Percentiles rank a stretch among this genome's conserved stretches.
phyloP scores from a whole-genome alignment of 2,888 invertebrate species.

The Torymus texanus region DNA sequence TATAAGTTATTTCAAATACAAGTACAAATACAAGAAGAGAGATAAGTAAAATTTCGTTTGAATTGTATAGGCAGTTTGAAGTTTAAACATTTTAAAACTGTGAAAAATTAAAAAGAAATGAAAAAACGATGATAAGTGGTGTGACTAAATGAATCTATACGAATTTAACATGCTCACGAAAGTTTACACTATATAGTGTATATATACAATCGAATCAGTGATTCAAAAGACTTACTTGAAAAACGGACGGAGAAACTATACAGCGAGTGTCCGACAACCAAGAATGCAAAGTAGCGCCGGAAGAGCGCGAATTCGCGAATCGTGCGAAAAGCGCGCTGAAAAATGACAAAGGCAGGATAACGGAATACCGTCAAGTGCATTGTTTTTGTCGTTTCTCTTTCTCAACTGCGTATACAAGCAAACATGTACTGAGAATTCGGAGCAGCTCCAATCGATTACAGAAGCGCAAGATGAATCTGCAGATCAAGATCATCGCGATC shows the following conservation, averaged over 20 bases:
- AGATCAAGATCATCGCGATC: conserved; percentile 28
- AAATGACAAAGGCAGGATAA: conserved; percentile 1
- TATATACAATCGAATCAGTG: too few relatives aligned
- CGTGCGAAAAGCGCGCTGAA: neutral
- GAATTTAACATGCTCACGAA: too few relatives aligned
- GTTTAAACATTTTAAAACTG: too few relatives aligned
- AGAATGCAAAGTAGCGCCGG: conserved; percentile 18
- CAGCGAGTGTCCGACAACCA: neutral
- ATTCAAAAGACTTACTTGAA: too few relatives aligned
- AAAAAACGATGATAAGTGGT: too few relatives aligned
- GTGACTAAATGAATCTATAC: too few relatives aligned
- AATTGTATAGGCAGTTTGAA: too few relatives aligned
- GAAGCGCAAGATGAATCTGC: conserved; percentile 57
- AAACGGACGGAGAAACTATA: too few relatives aligned
- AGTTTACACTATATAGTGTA: too few relatives aligned
- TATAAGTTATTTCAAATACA: neutral
- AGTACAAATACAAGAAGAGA: neutral
- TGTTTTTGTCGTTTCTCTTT: neutral
- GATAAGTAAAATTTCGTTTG: neutral
- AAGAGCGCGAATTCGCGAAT: conserved; percentile 7
- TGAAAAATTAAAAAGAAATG: too few relatives aligned
- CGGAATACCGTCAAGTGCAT: neutral
- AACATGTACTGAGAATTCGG: too few relatives aligned
- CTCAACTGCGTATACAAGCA: neutral
- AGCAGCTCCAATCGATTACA: too few relatives aligned